Percentiles rank a stretch among this genome's conserved stretches.
Evolutionary conservation across 1,140 invertebrate genomes (phyloP).

Genomic region (Drosophila bocqueti): DNA sequence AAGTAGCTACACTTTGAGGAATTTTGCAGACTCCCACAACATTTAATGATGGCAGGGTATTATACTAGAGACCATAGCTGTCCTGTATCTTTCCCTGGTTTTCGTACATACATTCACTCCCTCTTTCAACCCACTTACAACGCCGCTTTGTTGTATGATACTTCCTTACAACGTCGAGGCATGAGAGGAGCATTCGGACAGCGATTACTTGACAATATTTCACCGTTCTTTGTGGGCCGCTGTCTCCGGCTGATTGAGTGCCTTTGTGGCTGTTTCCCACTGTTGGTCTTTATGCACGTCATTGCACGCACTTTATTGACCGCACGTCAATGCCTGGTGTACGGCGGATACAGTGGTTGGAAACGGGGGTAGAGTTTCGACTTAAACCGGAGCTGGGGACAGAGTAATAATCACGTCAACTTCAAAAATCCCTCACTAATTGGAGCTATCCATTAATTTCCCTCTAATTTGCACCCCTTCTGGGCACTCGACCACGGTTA

Average conservation of each 20-base stretch:
- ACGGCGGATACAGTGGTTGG: slow-evolving; percentile 42
- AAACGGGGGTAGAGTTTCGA: background rate
- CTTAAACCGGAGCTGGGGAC: background rate
- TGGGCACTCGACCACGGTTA: background rate
- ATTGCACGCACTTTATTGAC: slow-evolving; percentile 82
- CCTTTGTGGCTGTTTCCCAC: slow-evolving; percentile 46
- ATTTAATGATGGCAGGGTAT: background rate
- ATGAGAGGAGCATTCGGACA: slow-evolving; percentile 60
- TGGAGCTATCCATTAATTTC: slow-evolving; percentile 41
- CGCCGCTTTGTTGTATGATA: slow-evolving; percentile 52
- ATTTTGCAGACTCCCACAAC: background rate
- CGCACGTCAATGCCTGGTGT: slow-evolving; percentile 70
- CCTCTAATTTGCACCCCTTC: slow-evolving; percentile 25
- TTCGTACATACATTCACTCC: slow-evolving; percentile 9
- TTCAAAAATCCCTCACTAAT: slow-evolving; percentile 40
- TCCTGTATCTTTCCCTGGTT: background rate
- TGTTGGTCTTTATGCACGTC: slow-evolving; percentile 77
- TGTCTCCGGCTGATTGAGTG: slow-evolving; percentile 72
- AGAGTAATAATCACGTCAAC: slow-evolving; percentile 17
- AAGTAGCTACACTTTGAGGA: background rate
- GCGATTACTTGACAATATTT: slow-evolving; percentile 82
- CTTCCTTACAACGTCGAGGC: slow-evolving; percentile 61
- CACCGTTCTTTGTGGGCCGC: slow-evolving; percentile 42
- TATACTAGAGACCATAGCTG: background rate
- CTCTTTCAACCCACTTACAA: slow-evolving; percentile 39